Base-by-base conservation (phyloP, 2,113 vertebrate genomes). In the Toxotes chatareus region DNA sequence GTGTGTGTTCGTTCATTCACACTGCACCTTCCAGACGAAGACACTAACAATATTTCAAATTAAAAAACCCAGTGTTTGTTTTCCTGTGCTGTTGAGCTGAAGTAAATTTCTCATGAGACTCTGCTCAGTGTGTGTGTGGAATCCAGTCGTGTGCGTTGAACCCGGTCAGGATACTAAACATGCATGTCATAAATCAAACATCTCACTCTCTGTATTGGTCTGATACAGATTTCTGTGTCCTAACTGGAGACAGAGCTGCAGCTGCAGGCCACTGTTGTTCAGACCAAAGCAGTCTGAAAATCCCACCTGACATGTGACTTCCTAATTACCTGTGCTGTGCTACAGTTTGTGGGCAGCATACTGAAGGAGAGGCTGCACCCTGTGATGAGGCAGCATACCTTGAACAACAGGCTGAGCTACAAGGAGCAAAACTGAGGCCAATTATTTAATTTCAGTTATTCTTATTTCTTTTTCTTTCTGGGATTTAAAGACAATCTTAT, bases 261-360 rank as follows among this genome's bases (percentile, higher is more conserved):
- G 3, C 66, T 7, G 34, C 66, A 23, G 47, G 32, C 32, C 19
- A 14, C 9, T 59, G 16, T 71, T 71, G 31, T 71, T 13, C 31
- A 71, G 69, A 31, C 14, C 8, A 27, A 13, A 34, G 60, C n/a
- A 4, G 14, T 19, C 13, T 23, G 31, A 61, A 10, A 34, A 49
- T 36, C 1, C 32, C 17, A 49, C 49, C 60, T 59, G 74, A 78
- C 74, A 44, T 67, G 62, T 83, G 62, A 67, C 62, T 73, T 60
- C 51, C 59, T 65, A 51, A 63, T 79, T 32, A 63, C 57, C 65
- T 4, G 8, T 17, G 14, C 32, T 47, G 53, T 11, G 51, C n/a
- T 2, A 10, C 69, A 66, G 11, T 55, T 42, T 32, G 13, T 27
- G 21, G 60, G 21, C 14, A 64, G 23, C 16, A 17, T 60, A 14